Evolutionary conservation across 2,113 vertebrate genomes (phyloP), one percentile per base, ranked within the genome.

Genomic region (Limanda limanda): DNA sequence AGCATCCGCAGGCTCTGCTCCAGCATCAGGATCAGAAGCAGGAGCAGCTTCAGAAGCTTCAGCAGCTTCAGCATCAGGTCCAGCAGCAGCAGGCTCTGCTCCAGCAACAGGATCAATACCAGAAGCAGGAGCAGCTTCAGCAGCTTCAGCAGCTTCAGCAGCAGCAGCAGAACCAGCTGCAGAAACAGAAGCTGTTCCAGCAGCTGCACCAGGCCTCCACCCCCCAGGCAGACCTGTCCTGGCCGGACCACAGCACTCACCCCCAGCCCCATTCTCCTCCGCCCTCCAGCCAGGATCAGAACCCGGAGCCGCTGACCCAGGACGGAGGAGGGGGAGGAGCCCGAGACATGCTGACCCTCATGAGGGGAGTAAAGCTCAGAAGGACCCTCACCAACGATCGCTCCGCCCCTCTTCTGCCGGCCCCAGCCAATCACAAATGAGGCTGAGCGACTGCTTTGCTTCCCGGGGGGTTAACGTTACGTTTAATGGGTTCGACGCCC

Each of bases 351-450:
- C 71, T 93, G 68, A 91, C 45, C 11, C 89, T 94, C 84, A 93
- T 96, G 71, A 90, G 89, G 20, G 82, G 82, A 4, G 93, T 96
- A 0, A 92, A 78, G 70, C 94, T 96, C 14, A 88, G 89, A 68
- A 77, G 90, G 85, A 95, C 94, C 17, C 10, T 92, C 6, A 95
- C 94, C 80, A 88, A 95, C 15, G 95, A 96, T 56, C 95, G 95
- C 83, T 96, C 95, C 1, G 95, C 94, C 51, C 95, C 95, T 8
- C 42, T 92, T 25, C 87, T 95, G 72, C 89, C 92, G 1, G 12
- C 86, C 40, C 86, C 92, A 0, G 14, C 85, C 79, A 87, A 84
- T 85, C 91, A 92, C 86, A 86, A 94, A 25, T 95, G 77, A 91
- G 31, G 48, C 31, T 11, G 62, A 37, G 11, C 1, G 31, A 25